These are phyloP conservation scores for Meandrusa payeni DNA, from an alignment of 2,888 invertebrate genomes.

Conservation along the genomic window DNA sequence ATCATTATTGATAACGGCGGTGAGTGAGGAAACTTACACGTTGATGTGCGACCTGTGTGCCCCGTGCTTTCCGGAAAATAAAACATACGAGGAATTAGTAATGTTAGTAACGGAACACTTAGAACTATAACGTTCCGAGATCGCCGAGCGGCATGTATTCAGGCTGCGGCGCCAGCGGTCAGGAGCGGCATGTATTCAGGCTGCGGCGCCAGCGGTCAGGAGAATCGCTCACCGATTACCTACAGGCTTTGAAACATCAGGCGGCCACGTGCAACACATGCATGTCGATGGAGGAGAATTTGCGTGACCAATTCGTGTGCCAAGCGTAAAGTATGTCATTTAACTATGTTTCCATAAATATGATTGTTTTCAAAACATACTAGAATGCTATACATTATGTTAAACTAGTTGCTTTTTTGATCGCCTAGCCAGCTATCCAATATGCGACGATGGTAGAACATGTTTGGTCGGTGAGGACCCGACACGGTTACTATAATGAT, in stretches of 20 bases:
- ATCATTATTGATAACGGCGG: constrained; percentile 26
- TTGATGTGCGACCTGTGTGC: constrained; percentile 36
- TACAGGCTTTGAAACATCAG: constrained; percentile 25
- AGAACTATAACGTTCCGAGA: constrained; percentile 31
- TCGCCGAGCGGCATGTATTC: constrained; percentile 29
- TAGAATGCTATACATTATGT: too few relatives aligned
- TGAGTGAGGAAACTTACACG: constrained; percentile 25
- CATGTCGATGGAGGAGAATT: constrained; percentile 13
- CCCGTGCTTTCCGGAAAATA: constrained; percentile 33
- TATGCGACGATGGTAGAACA: too few relatives aligned
- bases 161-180: constrained; percentile 20
- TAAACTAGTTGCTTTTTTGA: too few relatives aligned
- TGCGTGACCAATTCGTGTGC: constrained; percentile 19
- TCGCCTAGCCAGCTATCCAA: too few relatives aligned
- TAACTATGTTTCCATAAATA: too few relatives aligned
- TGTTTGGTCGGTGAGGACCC: too few relatives aligned
- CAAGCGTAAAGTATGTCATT: too few relatives aligned
- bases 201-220: constrained; percentile 19
- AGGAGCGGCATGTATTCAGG: constrained; percentile 26
- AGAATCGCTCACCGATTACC: constrained; percentile 19
- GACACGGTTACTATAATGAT: too few relatives aligned
- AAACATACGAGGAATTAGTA: constrained; percentile 29
- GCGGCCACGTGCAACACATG: constrained; percentile 26
- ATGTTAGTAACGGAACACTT: constrained; percentile 28
- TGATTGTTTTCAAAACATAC: too few relatives aligned